Evolutionary conservation across 2,113 vertebrate species (phyloP), one percentile per base, ranked within the genome.

Genomic region (Nycticryphes semicollaris): DNA sequence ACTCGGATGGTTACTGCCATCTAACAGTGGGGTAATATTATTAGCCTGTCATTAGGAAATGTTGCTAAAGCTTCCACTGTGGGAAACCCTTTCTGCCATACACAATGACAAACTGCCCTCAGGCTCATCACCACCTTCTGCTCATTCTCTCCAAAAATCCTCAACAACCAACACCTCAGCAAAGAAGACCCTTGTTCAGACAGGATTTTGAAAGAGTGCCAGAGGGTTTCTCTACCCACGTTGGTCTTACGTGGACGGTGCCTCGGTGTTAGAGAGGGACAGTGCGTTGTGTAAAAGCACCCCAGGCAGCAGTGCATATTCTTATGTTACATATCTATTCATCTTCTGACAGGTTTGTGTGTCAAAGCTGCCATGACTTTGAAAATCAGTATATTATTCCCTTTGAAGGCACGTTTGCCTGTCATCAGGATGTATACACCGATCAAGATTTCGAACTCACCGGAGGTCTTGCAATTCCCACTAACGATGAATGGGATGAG

Each of bases 381-480:
- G 89, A 90, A 96, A 96, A 85, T 56, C 43, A 56, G 82, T 68
- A 33, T 68, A 77, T 78, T 90, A 86, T 88, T 96, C 88, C 72
- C 60, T 94, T 90, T 90, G 57, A 95, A 96, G 84, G 74, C 3
- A 2, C 35, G 60, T 81, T 96, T 92, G 68, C 62, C 73, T 87
- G 68, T 87, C 90, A 92, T 48, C 33, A 48, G 69, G 67, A 83
- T 0, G 5, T 47, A 63, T 9, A 14, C 30, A 43, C 31, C 35
- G 47, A 86, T 88, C 73, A 81, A 90, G 74, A 90, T 56, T 88
- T 94, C 59, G 81, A 57, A 94, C 69, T 67, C 50, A 64, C 80
- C 16, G 13, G 56, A 81, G 22, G 39, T 68, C 39, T 64, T 57
- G 56, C 25, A 72, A 2, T 81, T 86, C 51, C 51, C 48, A 30